Evolutionary conservation across 2,797 vertebrate genomes (phyloP), one percentile per base, ranked within the genome.

Genomic region (Melanogrammus aeglefinus): DNA sequence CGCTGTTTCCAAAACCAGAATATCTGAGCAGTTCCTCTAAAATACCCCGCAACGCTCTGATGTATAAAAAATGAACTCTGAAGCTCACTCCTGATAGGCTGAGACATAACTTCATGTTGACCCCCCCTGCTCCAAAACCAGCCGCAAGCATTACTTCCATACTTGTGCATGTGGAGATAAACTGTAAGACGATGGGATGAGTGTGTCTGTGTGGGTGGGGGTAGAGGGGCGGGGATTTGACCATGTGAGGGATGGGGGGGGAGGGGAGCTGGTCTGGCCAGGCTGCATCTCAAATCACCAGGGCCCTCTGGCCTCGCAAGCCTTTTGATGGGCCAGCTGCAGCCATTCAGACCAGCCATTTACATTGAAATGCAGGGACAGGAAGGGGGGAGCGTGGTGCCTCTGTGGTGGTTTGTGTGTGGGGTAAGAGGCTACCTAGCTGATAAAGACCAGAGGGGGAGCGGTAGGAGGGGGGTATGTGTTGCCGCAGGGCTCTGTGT

Each of bases 291-390:
- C 92, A 94, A 72, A 93, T 95, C 92, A 91, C 90, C 84, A 87
- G 85, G 89, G 84, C 89, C 84, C 95, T 94, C 94, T 90, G 88
- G 87, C 85, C 51, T 86, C 86, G 88, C 92, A 91, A 87, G 90
- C 91, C 95, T 95, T 95, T 95, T 95, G 93, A 95, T 94, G 91
- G 93, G 93, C 94, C 94, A 95, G 95, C 94, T 95, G 95, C 93
- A 94, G 93, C 94, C 92, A 93, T 95, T 95, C 93, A 95, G 76
- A 92, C 88, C 81, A 73, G 13, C 91, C 91, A 93, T 95, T 95
- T 95, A 93, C 93, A 95, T 95, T 94, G 94, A 95, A 95, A 95
- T 94, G 93, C 91, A 89, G 91, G 90, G 91, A 93, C 94, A 95
- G 94, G 94, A 94, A 93, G 86, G 92, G 93, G 93, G 91, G 88